Evolutionary conservation across 30 jellyfish, hydroid and myxozoan genomes (phyloP), one percentile per base, ranked within the genome.

Genomic region (Rhopilema esculentum): DNA sequence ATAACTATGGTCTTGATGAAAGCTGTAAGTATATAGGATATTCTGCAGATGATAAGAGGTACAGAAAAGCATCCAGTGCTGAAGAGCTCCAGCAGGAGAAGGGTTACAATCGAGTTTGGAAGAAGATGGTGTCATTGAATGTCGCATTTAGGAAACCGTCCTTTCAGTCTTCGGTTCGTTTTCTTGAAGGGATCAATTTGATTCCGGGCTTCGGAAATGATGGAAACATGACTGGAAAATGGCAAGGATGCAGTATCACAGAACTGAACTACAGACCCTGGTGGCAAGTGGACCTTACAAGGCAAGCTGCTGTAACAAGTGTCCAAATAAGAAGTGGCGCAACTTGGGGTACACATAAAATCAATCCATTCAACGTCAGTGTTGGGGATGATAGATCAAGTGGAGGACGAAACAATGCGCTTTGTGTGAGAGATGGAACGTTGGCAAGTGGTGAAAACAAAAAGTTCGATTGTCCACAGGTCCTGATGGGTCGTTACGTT

Each of bases 211-310:
- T 67, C 16, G 78, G 48, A 67, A 67, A 67, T 17, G 78, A 67
- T 24, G 78, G 78, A 16, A 67, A 67, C 23, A 12, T 12, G 4
- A 24, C 20, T 67, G 78, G 49, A 1, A 16, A 24, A 1, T 67
- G 33, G 78, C 17, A 20, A 20, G 33, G 17, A 15, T 67, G 78
- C 23, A 48, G 48, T 12, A 8, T 29, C 21, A 72, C 68, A 23
- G 16, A 8, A 72, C 21, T 1, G 26, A 30, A 72, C 27, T 1
- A 8, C 4, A 1, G 20, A 2, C 69, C 84, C 1, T 72, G 84
- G 84, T 72, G 84, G 84, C 22, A 7, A 49, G 84, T 72, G 25
- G 84, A 72, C 31, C 84, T 72, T 27, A 64, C 40, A 21, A 29
- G 30, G 0, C 22, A 1, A 72, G 69, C 67, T 1, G 12, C 69